Evolutionary conservation across 2,888 invertebrate genomes (phyloP).

Genomic region (Abrostola tripartita): DNA sequence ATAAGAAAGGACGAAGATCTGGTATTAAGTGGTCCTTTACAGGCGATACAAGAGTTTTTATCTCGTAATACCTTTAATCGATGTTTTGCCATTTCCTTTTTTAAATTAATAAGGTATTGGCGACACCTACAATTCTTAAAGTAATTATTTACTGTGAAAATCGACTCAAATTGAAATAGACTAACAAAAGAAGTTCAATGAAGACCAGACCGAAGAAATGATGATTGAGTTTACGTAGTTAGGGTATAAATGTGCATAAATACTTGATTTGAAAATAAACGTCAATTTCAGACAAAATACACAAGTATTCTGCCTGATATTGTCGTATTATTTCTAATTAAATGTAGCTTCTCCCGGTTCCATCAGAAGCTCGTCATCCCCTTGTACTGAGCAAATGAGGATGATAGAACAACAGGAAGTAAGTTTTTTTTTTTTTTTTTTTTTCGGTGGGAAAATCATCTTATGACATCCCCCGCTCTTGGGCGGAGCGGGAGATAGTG

Average conservation of each 20-base stretch:
- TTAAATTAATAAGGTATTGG: not conserved
- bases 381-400: not conserved
- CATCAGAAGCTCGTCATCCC: not conserved
- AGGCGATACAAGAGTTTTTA: conserved; percentile 26
- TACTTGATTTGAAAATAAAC: conserved; percentile 22
- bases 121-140: not conserved
- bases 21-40: conserved; percentile 23
- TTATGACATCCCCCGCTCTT: too few relatives aligned
- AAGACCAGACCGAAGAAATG: conserved; percentile 17
- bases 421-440: too few relatives aligned
- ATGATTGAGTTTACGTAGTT: conserved; percentile 34
- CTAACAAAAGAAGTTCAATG: conserved; percentile 42
- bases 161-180: conserved; percentile 22
- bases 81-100: conserved; percentile 1
- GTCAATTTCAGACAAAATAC: too few relatives aligned
- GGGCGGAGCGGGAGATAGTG: too few relatives aligned
- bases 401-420: conserved; percentile 1
- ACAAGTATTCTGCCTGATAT: too few relatives aligned
- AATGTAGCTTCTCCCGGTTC: not conserved
- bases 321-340: too few relatives aligned
- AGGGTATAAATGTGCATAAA: conserved; percentile 11
- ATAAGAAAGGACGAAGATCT: conserved; percentile 20
- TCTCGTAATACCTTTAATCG: conserved; percentile 20
- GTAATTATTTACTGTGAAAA: not conserved
- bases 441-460: too few relatives aligned